Percentiles rank a stretch among this genome's conserved stretches.
These are phyloP conservation scores for Halcyon badia DNA, from an alignment of 2,797 vertebrate genomes.

Conservation along the genomic window DNA sequence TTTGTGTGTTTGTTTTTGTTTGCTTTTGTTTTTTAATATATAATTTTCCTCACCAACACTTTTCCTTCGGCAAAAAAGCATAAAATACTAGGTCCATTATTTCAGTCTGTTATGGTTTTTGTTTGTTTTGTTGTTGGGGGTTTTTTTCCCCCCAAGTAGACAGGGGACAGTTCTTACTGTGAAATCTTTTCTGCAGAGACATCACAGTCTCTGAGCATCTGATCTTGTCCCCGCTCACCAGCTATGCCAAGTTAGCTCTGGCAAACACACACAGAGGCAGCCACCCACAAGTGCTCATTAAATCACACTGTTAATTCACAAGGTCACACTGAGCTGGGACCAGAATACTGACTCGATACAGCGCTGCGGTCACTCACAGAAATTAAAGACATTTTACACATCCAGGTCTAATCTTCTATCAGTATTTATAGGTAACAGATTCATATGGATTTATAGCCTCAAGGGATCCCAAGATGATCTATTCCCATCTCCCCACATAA, in stretches of 20 bases:
- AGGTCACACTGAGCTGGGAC: neutral
- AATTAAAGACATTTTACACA: neutral
- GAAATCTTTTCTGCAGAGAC: neutral
- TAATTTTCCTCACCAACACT: neutral
- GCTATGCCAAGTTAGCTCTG: neutral
- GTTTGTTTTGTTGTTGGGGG: neutral
- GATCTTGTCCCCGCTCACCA: neutral
- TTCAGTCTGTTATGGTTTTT: accelerated
- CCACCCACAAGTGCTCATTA: neutral
- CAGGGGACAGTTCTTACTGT: neutral
- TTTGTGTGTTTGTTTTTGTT: too few species aligned
- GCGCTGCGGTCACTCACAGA: accelerated
- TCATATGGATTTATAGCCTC: constrained; percentile 16
- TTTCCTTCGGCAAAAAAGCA: neutral
- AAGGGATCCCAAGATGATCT: neutral
- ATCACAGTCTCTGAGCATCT: neutral
- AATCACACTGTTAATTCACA: neutral
- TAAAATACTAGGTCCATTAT: neutral
- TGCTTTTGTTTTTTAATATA: too few species aligned
- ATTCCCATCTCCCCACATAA: neutral
- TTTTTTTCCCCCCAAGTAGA: neutral
- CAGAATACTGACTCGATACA: neutral
- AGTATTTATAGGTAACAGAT: constrained; percentile 15
- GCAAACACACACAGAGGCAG: neutral
- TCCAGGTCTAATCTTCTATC: neutral